Evolutionary conservation across 1,140 invertebrate species (phyloP), one percentile per base, ranked within the genome.

Genomic region (Drosophila grimshawi): DNA sequence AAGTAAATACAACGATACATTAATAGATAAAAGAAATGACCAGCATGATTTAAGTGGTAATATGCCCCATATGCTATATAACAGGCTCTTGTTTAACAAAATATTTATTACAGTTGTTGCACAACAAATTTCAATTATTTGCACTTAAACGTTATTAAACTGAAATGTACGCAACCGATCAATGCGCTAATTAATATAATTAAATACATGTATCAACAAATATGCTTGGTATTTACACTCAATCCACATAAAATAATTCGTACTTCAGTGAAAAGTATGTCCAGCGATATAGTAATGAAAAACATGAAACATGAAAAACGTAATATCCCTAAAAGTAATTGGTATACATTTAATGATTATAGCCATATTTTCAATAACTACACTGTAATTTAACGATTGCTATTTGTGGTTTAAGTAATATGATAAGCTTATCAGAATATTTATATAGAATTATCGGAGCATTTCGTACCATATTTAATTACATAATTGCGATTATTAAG

Each of bases 401-500:
- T 7, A n/a, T 43, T 4, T 43, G 39, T 3, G n/a, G 39, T 43
- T n/a, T 3, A 4, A 32, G 56, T 32, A 43, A 11, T 2, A 46
- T 60, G 30, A 60, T 59, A 41, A 30, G 56, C 56, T 11, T 32
- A 32, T 46, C 33, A 46, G 29, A 46, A 43, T 43, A n/a, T 32
- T 46, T 52, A 2, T 52, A n/a, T 59, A 45, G n/a, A 45, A 60
- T 46, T 46, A 60, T 60, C 10, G 3, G 1, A 11, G 11, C 6
- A 32, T 52, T 19, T 7, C 32, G 3, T 45, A 11, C n/a, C 30
- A 59, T 43, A 61, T 29, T 61, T 35, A 3, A 49, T 33, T 56
- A 19, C 4, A 39, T 78, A 79, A 78, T 78, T 73, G 52, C 11
- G 10, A 4, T 52, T n/a, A 65, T 35, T 79, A 45, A 27, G 37